Conservation (phyloP, 37 sponge, comb jelly and placozoan species). For the Axinella damicornis region DNA sequence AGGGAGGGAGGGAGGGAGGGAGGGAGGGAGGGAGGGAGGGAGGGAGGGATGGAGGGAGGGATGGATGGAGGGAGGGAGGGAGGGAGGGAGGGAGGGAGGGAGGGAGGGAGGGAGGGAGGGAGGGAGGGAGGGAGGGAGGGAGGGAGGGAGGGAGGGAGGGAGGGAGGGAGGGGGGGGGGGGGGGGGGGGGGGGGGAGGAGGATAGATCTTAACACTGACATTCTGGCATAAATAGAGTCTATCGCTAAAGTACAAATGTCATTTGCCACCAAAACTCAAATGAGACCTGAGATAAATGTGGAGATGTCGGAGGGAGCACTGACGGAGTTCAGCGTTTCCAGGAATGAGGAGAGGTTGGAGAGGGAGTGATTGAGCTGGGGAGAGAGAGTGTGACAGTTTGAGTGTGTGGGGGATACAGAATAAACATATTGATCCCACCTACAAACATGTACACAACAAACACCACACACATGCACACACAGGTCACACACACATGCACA, state of each 20-base stretch:
- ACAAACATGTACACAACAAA: no score
- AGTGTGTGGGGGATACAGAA: neutral
- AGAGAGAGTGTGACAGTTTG: neutral
- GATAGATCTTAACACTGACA: neutral
- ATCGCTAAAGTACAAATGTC: no score
- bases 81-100: neutral
- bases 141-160: neutral
- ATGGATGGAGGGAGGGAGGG: no score
- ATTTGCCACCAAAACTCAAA: no score
- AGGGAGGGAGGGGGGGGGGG: neutral
- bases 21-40: no score
- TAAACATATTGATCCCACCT: no score
- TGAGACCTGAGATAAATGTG: no score
- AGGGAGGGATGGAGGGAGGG: no score
- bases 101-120: neutral
- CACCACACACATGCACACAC: no score
- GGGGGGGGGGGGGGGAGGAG: neutral
- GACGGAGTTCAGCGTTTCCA: neutral
- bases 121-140: neutral
- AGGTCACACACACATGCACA: no score
- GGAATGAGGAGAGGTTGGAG: neutral
- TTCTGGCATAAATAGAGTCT: no score
- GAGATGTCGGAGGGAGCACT: no score
- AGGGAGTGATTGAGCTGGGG: neutral
- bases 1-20: neutral